phyloP scores from a whole-genome alignment of 2,797 vertebrate species.

The Cossypha dichroa region DNA sequence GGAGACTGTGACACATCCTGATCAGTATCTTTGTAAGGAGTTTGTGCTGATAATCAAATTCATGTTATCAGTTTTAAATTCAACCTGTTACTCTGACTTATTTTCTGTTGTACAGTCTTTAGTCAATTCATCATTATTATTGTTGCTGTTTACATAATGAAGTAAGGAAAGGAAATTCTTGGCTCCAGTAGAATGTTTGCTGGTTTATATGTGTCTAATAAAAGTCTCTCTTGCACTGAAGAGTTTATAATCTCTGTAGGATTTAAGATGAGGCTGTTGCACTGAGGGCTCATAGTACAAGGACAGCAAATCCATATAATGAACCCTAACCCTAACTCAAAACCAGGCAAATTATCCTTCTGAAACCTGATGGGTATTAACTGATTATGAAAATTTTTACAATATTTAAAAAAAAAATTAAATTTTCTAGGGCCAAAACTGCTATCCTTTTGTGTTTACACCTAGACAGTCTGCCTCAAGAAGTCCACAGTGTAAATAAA shows the following conservation, averaged over 20 bases:
- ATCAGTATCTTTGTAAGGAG: neutral
- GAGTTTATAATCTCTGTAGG: neutral
- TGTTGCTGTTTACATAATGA: slow-evolving; percentile 3
- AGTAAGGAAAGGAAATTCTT: neutral
- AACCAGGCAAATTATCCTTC: neutral
- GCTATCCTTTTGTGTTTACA: neutral
- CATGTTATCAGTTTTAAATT: neutral
- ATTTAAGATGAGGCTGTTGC: neutral
- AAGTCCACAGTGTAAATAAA: neutral
- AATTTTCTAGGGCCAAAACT: neutral
- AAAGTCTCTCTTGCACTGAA: neutral
- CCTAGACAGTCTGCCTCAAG: neutral
- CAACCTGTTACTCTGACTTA: neutral
- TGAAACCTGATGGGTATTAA: neutral
- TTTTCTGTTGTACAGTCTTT: neutral
- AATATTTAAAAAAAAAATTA: neutral
- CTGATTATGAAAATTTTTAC: neutral
- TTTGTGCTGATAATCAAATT: slow-evolving; percentile 1
- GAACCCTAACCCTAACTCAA: neutral
- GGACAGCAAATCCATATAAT: neutral
- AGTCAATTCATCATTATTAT: slow-evolving; percentile 10
- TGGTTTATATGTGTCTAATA: neutral
- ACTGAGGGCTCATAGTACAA: neutral
- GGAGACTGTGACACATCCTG: neutral
- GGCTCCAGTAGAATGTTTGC: neutral